Evolutionary conservation across 1,140 invertebrate species (phyloP).

Genomic region (Triops cancriformis): DNA sequence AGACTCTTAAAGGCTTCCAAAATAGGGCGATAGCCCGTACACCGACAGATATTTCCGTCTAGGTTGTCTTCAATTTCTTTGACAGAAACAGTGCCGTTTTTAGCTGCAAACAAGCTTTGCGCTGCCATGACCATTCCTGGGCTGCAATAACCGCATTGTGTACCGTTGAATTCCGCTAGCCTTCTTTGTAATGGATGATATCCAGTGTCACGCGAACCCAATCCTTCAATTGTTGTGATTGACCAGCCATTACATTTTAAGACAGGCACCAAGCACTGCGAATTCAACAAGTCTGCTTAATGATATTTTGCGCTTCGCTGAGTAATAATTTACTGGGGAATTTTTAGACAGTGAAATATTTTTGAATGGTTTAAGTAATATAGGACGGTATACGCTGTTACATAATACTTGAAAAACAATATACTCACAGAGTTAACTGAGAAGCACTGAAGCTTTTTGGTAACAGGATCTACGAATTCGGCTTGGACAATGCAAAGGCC

Average conservation of each 20-base stretch:
- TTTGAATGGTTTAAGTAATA: too few relatives aligned
- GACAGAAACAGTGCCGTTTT: constrained; percentile 48
- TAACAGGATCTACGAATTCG: constrained; percentile 57
- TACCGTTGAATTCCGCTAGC: constrained; percentile 38
- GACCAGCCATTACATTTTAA: constrained; percentile 63
- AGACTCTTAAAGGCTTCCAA: constrained; percentile 72
- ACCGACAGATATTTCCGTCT: constrained; percentile 74
- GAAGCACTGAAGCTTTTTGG: constrained; percentile 53
- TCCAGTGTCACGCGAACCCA: constrained; percentile 56
- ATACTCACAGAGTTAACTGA: constrained; percentile 35
- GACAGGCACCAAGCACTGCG: constrained; percentile 59
- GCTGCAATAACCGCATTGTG: constrained; percentile 62
- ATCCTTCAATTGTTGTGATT: constrained; percentile 67
- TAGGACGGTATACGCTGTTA: too few relatives aligned
- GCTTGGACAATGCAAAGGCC: constrained; percentile 91
- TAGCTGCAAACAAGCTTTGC: constrained; percentile 42
- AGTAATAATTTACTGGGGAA: constrained; percentile 66
- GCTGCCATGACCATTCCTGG: constrained; percentile 80
- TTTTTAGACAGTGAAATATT: constrained; percentile 36
- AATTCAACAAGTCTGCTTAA: constrained; percentile 26
- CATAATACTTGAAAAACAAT: background rate
- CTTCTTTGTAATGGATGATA: constrained; percentile 56
- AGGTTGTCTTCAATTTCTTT: constrained; percentile 64
- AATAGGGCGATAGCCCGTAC: constrained; percentile 79
- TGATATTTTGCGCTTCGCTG: background rate